phyloP scores from a whole-genome alignment of 2,888 invertebrate species.

The Blastobasis lacticolella region DNA sequence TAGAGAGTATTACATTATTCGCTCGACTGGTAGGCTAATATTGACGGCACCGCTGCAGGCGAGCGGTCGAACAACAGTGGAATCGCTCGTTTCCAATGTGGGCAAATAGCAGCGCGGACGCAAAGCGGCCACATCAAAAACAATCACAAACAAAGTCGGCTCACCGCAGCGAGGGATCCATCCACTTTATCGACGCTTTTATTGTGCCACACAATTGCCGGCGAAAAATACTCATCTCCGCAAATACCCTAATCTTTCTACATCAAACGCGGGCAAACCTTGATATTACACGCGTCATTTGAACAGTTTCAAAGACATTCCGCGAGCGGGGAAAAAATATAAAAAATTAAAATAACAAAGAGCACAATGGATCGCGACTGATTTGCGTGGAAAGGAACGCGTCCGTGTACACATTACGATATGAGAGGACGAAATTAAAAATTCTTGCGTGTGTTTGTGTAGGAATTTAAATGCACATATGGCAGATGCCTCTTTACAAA shows the following conservation, averaged over 20 bases:
- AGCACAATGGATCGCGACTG: constrained; percentile 32
- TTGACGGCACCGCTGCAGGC: no score
- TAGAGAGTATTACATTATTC: no score
- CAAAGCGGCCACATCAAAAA: constrained; percentile 42
- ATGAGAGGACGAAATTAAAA: constrained; percentile 50
- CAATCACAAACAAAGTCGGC: constrained; percentile 34
- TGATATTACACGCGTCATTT: constrained; percentile 72
- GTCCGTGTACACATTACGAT: constrained; percentile 17
- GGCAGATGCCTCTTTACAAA: no score
- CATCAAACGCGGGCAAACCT: constrained; percentile 65
- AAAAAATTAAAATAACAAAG: constrained; percentile 71
- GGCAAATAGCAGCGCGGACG: constrained; percentile 9
- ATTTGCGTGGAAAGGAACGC: constrained; percentile 30
- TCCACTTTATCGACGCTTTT: constrained; percentile 39
- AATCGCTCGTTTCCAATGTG: not conserved
- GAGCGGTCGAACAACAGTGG: no score
- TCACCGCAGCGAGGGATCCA: constrained; percentile 46
- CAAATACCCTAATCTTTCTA: constrained; percentile 62
- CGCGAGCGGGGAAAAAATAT: constrained; percentile 25
- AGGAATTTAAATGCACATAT: constrained; percentile 3
- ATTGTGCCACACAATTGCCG: constrained; percentile 45
- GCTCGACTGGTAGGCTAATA: no score
- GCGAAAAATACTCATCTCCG: constrained; percentile 59
- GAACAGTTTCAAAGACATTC: constrained; percentile 72
- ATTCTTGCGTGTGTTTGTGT: constrained; percentile 36